Evolutionary conservation across 2,888 invertebrate species (phyloP), one percentile per base, ranked within the genome.

Genomic region (Cephus pulcher): DNA sequence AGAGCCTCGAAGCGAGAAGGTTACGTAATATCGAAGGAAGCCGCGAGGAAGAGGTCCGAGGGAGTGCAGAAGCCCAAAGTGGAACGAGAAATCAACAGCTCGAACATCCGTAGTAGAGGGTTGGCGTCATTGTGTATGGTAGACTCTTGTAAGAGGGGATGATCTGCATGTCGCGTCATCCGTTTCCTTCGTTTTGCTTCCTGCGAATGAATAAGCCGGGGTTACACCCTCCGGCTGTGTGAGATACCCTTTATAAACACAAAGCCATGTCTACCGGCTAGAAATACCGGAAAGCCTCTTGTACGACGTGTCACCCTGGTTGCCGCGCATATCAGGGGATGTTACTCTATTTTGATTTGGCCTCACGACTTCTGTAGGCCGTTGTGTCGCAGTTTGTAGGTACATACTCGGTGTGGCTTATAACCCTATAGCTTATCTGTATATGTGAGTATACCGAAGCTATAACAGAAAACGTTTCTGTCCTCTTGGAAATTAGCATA

Each of bases 161-260:
- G 80, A 82, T 82, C 81, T 77, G 81, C 79, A 81, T 80, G 81
- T 74, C 83, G 85, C 84, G 84, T 83, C 86, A 84, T 87, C 86
- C 86, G 85, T 83, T 88, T 90, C 88, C 88, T 90, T 88, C 87
- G 86, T 85, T 86, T 86, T 85, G 86, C 87, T 90, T 90, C 90
- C 90, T 88, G 89, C 84, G 88, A 88, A 88, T 90, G 90, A 90
- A 90, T 90, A 90, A 90, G 88, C 88, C 87, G 86, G 88, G 88
- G 89, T 88, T 89, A 88, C 87, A 88, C 89, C 90, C 89, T 89
- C 86, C 86, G 86, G 85, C 84, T 86, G 84, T 85, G 83, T 83
- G 88, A 88, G 89, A 89, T 89, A 88, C 88, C 88, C 89, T 89
- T 85, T 83, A 82, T 85, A 81, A 56, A 71, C 71, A 71, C 71